Evolutionary conservation across 2,888 invertebrate genomes (phyloP), one percentile per base, ranked within the genome.

Genomic region (Lycocerus yunnanus): DNA sequence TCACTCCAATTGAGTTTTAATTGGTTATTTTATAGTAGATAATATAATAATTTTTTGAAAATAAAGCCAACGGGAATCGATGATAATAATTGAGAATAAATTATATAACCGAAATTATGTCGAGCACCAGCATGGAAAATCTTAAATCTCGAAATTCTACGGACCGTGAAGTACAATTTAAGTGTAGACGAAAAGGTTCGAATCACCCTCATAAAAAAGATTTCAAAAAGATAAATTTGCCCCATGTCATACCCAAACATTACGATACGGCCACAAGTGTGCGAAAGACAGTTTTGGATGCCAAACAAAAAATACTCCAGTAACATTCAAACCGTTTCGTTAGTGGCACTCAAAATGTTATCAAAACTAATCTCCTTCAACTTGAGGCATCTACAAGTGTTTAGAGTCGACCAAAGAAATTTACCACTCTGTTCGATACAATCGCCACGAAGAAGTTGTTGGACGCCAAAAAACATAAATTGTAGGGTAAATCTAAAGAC

Each of bases 351-450:
- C 13, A 18, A 63, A 68, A 72, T 14, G 43, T 16, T 67, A 83
- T 84, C 85, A 79, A 86, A 84, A 85, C 84, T 85, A 58, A 68
- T 75, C 84, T 85, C 84, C 81, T 70, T 80, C 80, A 84, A 82
- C 83, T 84, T 82, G 82, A 84, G 84, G 82, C 82, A 84, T 85
- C 85, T 82, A 86, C 86, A 86, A 86, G 86, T 86, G 86, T 85
- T 85, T 84, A 79, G 81, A 82, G 83, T 82, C 68, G 84, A 74
- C 82, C 86, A 82, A 77, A 58, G 70, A 66, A 76, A 69, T 78
- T 73, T 27, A 81, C 58, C 24, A 20, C 27, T 27, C 61, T 60
- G 68, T 68, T 68, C 82, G 83, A 84, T 85, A 83, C 82, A 83
- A 77, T 80, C 73, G 6, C 61, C 20, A 20, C 66, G 71, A 81